Evolutionary conservation across 1,140 invertebrate species (phyloP).

Genomic region (Anastrepha ludens): DNA sequence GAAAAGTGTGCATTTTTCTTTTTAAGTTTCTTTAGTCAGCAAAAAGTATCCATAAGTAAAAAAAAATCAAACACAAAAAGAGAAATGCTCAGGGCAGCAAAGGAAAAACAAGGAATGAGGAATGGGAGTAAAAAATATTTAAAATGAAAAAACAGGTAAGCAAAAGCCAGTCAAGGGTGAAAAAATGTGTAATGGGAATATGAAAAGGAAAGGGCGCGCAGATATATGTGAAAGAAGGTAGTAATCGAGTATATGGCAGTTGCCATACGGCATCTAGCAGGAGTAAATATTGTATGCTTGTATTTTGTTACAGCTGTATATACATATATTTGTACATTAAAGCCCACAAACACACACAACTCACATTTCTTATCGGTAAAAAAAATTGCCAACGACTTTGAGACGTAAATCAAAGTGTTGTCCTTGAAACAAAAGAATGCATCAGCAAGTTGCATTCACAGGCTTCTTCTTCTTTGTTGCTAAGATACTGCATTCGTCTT

Average conservation of each 20-base stretch:
- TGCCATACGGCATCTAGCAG: background rate
- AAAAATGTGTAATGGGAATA: conserved; percentile 13
- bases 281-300: background rate
- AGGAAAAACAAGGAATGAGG: background rate
- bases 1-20: background rate
- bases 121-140: background rate
- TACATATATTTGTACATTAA: no score
- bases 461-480: background rate
- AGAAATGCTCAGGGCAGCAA: background rate
- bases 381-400: background rate
- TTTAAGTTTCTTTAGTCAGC: background rate
- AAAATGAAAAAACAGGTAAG: background rate
- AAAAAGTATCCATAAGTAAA: background rate
- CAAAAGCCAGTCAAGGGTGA: background rate
- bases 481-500: background rate
- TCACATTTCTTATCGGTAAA: background rate
- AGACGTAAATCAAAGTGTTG: conserved; percentile 37
- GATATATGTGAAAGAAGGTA: background rate
- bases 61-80: background rate
- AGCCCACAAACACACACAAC: background rate
- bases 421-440: conserved; percentile 43
- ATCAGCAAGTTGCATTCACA: conserved; percentile 3
- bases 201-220: background rate
- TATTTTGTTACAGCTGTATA: no score
- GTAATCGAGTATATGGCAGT: background rate